A percentile compares a stretch with the other conserved stretches of the same genome.
These are phyloP conservation scores for Ameiurus melas DNA, from an alignment of 2,113 vertebrate species.

Conservation along the genomic window DNA sequence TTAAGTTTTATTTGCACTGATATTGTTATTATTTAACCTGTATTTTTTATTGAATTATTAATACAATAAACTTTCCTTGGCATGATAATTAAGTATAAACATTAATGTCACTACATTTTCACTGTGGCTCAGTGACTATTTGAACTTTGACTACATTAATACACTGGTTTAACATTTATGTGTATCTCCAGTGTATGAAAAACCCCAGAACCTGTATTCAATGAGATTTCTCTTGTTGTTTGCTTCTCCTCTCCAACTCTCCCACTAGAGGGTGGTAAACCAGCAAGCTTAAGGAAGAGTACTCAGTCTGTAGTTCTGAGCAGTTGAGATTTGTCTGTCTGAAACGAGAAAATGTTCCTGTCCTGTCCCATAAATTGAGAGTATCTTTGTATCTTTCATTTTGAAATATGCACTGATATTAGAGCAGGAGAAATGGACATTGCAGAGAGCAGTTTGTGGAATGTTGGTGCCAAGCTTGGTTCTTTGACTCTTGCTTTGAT, in stretches of 20 bases:
- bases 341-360: conserved; percentile 12
- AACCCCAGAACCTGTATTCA: background rate
- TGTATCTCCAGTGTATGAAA: background rate
- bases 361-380: background rate
- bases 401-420: conserved; percentile 12
- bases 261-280: conserved; percentile 70
- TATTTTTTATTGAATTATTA: background rate
- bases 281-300: conserved; percentile 31
- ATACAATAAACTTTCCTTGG: background rate
- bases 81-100: background rate
- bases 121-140: background rate
- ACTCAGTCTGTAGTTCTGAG: conserved; percentile 20
- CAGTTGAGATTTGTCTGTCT: conserved; percentile 34
- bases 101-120: background rate
- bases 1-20: background rate
- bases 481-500: conserved; percentile 40
- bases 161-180: background rate
- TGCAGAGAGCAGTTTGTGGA: background rate
- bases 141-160: background rate
- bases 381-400: background rate
- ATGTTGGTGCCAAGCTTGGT: conserved; percentile 24
- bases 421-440: background rate
- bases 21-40: background rate
- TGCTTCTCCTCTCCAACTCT: conserved; percentile 45
- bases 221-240: background rate